These are phyloP conservation scores for Eretmocerus hayati DNA, from an alignment of 2,888 invertebrate species.

Conservation along the genomic window DNA sequence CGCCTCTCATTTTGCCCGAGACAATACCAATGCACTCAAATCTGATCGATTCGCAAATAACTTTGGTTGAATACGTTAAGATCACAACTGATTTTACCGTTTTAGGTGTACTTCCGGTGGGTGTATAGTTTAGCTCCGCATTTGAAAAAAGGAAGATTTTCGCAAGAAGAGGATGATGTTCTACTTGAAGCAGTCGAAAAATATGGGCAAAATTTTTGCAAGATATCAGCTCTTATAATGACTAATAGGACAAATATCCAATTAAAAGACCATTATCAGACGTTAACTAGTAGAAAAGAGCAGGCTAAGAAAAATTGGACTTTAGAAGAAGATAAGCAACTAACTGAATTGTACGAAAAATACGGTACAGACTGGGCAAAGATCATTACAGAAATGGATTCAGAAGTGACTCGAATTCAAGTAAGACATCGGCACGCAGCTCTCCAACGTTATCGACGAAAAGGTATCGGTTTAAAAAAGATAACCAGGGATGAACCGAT, in stretches of 20 bases:
- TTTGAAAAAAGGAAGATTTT: slow-evolving; percentile 58
- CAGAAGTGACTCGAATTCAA: slow-evolving; percentile 51
- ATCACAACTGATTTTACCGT: not conserved
- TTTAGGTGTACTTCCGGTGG: slow-evolving; percentile 51
- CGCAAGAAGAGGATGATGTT: slow-evolving; percentile 60
- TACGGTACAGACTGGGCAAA: slow-evolving; percentile 51
- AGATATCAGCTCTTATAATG: slow-evolving; percentile 53
- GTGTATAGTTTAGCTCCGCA: slow-evolving; percentile 46
- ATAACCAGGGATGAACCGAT: not conserved
- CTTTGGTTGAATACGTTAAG: too few relatives aligned
- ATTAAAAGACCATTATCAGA: slow-evolving; percentile 55
- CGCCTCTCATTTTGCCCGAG: not conserved
- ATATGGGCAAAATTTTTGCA: slow-evolving; percentile 56
- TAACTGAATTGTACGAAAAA: slow-evolving; percentile 50
- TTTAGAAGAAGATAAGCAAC: slow-evolving; percentile 54
- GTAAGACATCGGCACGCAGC: slow-evolving; percentile 54
- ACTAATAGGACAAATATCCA: slow-evolving; percentile 59
- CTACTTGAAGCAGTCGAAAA: slow-evolving; percentile 56
- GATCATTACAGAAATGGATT: slow-evolving; percentile 51
- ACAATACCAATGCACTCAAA: too few relatives aligned
- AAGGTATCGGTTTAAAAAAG: slow-evolving; percentile 5
- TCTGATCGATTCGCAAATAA: too few relatives aligned
- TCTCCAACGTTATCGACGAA: slow-evolving; percentile 10
- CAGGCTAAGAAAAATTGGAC: slow-evolving; percentile 51
- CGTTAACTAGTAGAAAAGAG: slow-evolving; percentile 45